Evolutionary conservation across 2,797 vertebrate genomes (phyloP).

Genomic region (Ctenopoma multispine): DNA sequence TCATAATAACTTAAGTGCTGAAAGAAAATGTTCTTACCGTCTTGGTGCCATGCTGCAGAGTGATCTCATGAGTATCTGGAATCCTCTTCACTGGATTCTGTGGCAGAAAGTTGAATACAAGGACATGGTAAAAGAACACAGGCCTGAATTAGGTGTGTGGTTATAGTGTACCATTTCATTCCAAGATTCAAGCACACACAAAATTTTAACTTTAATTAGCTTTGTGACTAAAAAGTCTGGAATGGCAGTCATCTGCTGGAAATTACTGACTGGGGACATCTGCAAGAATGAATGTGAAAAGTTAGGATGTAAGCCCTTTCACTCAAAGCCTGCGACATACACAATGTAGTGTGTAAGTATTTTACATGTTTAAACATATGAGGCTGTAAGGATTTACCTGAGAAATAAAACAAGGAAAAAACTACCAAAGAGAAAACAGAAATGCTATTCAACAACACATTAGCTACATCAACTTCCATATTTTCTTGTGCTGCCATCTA

Average conservation of each 20-base stretch:
- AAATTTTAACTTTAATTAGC: conserved; percentile 22
- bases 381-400: not conserved
- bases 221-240: conserved; percentile 23
- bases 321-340: not conserved
- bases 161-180: not conserved
- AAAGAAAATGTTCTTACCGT: conserved; percentile 86
- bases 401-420: not conserved
- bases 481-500: conserved; percentile 75
- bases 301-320: conserved; percentile 22
- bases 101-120: conserved; percentile 15
- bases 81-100: conserved; percentile 95
- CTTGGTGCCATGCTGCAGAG: conserved; percentile 93
- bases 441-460: not conserved
- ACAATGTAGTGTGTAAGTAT: not conserved
- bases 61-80: conserved; percentile 97
- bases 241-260: conserved; percentile 9
- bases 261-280: conserved; percentile 1
- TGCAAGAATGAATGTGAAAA: not conserved
- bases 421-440: not conserved
- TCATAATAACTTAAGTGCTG: conserved; percentile 4
- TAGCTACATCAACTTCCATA: not conserved
- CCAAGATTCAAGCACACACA: conserved; percentile 9
- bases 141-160: conserved; percentile 5
- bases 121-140: conserved; percentile 9
- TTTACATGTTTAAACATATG: not conserved